Base-by-base conservation (phyloP, 2,113 vertebrate species). In the Sylvicapra grimmia region DNA sequence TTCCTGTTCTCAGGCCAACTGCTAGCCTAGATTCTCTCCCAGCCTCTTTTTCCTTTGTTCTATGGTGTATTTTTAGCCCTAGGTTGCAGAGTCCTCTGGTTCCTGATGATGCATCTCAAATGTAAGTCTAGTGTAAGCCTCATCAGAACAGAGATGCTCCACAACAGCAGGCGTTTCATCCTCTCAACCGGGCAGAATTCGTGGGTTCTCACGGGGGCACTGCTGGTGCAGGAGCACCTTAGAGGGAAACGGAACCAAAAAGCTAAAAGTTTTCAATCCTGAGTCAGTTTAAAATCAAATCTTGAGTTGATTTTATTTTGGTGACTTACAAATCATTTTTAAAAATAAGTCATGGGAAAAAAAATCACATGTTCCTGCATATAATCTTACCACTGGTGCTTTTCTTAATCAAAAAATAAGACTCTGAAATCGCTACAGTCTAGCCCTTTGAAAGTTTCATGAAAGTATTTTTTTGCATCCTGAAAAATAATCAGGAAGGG, bases 391-490 rank as follows among this genome's bases (percentile, higher is more conserved):
- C n/a, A 61, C 27, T 53, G 90, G 21, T 87, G 40, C 84, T 97
- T 93, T 87, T 90, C 75, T 95, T 83, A 83, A 86, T 91, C 65
- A 75, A 83, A 97, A n/a, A 97, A 80, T 86, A 77, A 85, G 77
- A 92, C 21, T 68, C 49, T 77, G 18, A 33, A 94, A 87, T 87
- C 83, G 84, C 56, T 89, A 40, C 9, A 92, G 88, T 94, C 90
- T 94, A 95, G 94, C 72, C 86, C 93, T 95, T 83, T 47, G 40
- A 90, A 85, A 98, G 63, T 65, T 65, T 13, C n/a, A 65, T 31
- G 29, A 44, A 54, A 95, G 36, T 44, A 51, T 77, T n/a, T n/a
- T n/a, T n/a, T n/a, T n/a, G 36, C 6, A 6, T 40, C 72, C 36
- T 40, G 47, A 8, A 27, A n/a, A 61, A 36, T 13, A 80, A 33